Base-by-base conservation (phyloP, 2,888 invertebrate species). In the Hesperia comma region DNA sequence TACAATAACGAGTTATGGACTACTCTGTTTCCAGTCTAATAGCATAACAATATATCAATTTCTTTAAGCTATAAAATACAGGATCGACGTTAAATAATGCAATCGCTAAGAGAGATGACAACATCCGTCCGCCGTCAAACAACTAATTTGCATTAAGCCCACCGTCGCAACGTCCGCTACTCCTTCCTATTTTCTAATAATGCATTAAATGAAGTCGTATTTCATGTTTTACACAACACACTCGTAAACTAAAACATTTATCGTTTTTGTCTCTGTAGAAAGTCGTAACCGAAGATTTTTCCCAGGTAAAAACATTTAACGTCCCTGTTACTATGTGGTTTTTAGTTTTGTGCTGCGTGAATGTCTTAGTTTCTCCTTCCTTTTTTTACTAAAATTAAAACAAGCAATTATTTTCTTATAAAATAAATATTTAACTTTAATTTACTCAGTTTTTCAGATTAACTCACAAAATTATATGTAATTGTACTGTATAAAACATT, bases 171-270 rank as follows among this genome's bases (percentile, higher is more conserved):
- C 73, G 64, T 70, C 67, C 69, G 68, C 73, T 75, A 81, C 85
- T 79, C 77, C 80, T 84, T 86, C 82, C 85, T 84, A 80, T 84
- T 85, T 85, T 84, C 81, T 83, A 82, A 78, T 80, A 80, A 77
- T 79, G 77, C 74, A 76, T 72, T 54, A 64, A 67, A 68, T 68
- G 69, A 62, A 69, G 71, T 49, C 51, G 77, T 76, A 76, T 78
- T 75, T 77, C 77, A 76, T 56, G 72, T 68, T 60, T 26, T 61
- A 41, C 72, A 64, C 69, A 68, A 67, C 67, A 74, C 74, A 46
- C 43, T 43, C 43, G 43, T 43, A 43, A 43, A 43, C n/a, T 26
- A 41, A 58, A 61, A 53, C 21, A 68, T 12, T 37, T 37, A 37
- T 37, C 12, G 51, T 51, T 46, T 46, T 46, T 46, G 12, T 46